phyloP scores from a whole-genome alignment of 1,140 invertebrate species.

The Pseudomyrmex gracilis region DNA sequence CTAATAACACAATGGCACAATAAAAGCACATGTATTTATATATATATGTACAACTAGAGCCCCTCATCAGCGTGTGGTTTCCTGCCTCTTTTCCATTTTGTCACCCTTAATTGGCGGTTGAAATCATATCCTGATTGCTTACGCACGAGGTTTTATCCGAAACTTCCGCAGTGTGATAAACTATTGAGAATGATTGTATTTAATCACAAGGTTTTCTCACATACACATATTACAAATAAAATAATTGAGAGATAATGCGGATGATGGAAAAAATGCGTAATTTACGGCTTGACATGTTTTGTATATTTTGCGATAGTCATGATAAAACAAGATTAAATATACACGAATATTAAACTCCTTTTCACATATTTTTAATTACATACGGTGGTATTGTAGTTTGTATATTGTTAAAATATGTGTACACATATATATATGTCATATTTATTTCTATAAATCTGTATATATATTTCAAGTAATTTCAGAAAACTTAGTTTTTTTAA shows the following conservation, averaged over 20 bases:
- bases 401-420: background rate
- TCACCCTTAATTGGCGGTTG: conserved; percentile 63
- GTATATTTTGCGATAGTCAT: background rate
- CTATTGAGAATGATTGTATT: background rate
- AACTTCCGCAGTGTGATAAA: conserved; percentile 30
- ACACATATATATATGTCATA: background rate
- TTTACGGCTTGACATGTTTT: background rate
- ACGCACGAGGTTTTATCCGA: conserved; percentile 44
- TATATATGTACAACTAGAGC: conserved; percentile 29
- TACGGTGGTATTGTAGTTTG: background rate
- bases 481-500: too few species aligned
- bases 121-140: conserved; percentile 43
- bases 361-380: background rate
- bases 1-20: conserved; percentile 18
- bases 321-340: too few species aligned
- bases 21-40: background rate
- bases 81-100: conserved; percentile 6
- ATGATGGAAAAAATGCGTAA: background rate
- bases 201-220: background rate
- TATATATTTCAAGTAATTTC: background rate
- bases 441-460: background rate
- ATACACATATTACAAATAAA: background rate
- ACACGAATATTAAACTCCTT: background rate
- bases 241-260: background rate
- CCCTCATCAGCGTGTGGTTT: background rate